Percentiles rank a stretch among this genome's conserved stretches.
phyloP scores from a whole-genome alignment of 2,888 invertebrate genomes.

The Plagodis pulveraria region DNA sequence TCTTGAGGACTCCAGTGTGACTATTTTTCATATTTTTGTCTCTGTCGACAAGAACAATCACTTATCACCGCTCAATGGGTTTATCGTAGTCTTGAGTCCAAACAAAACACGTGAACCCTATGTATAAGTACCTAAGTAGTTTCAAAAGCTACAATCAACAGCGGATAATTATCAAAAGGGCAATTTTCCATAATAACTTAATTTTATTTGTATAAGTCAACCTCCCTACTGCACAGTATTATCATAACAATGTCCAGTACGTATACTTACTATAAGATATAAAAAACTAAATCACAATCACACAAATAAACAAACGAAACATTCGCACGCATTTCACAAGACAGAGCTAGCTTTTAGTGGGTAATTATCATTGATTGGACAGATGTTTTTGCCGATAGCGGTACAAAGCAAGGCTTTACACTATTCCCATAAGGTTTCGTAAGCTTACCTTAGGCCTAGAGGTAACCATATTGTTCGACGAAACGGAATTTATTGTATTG shows the following conservation, averaged over 20 bases:
- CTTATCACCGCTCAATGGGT: no score
- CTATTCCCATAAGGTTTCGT: slow-evolving; percentile 34
- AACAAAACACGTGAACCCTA: no score
- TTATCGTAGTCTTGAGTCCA: no score
- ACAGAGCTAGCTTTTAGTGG: slow-evolving; percentile 9
- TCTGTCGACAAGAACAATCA: no score
- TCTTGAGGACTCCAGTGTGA: no score
- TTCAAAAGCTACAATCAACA: no score
- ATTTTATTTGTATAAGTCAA: no score
- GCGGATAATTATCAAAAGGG: no score
- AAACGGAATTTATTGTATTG: slow-evolving; percentile 22
- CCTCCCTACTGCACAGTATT: no score
- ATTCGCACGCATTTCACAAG: slow-evolving; percentile 29
- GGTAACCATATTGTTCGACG: slow-evolving; percentile 25
- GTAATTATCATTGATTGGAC: slow-evolving; percentile 26
- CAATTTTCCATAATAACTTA: no score
- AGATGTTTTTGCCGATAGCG: slow-evolving; percentile 35
- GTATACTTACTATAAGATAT: background rate
- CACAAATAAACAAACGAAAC: slow-evolving; percentile 13
- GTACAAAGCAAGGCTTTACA: slow-evolving; percentile 34
- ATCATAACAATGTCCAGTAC: background rate
- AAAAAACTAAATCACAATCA: background rate
- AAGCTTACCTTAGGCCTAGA: slow-evolving; percentile 19
- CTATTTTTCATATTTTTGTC: no score
- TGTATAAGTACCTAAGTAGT: no score